Base-by-base conservation (phyloP, 2,113 vertebrate genomes). In the Salvelinus alpinus region DNA sequence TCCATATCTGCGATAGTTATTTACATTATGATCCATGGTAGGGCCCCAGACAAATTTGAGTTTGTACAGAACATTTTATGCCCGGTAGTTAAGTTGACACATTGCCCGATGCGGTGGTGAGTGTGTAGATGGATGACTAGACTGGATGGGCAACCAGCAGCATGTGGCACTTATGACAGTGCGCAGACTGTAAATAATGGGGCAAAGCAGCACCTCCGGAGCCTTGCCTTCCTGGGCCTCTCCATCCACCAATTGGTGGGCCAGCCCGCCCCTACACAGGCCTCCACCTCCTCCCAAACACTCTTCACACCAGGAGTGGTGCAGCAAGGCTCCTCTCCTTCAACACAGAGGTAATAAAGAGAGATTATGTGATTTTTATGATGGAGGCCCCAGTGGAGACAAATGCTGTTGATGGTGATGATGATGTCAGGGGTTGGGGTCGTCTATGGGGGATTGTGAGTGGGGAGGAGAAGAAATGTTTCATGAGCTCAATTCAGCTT, bases 151-250 rank as follows among this genome's bases (percentile, higher is more conserved):
- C 72, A 51, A 12, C 3, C 44, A 18, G 60, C 83, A 73, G 75
- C 80, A 74, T 59, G 73, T 82, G 75, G 76, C 76, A 78, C 84
- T 78, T 78, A 79, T 85, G 68, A 74, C 81, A 80, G 70, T 27
- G 80, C 73, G 83, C 85, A 11, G 38, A 11, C 2, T 59, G 81
- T 79, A 80, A 83, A 80, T 83, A 83, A 79, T 44, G 29, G 64
- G 70, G 51, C 54, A 3, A 44, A 44, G 78, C 51, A 66, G 75
- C 25, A 24, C 27, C 51, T 74, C 29, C 48, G 72, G 47, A 31
- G 48, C 20, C 69, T 14, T 74, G 24, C 68, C 47, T 64, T 60
- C 60, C 5, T 66, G 48, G 76, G 24, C 8, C 24, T 67, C 34
- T 22, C 25, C 6, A 38, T 77, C 38, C 59, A 16, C 22, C 25